A percentile compares a stretch with the other conserved stretches of the same genome.
phyloP scores from a whole-genome alignment of 1,140 invertebrate species.

The Ruditapes philippinarum region DNA sequence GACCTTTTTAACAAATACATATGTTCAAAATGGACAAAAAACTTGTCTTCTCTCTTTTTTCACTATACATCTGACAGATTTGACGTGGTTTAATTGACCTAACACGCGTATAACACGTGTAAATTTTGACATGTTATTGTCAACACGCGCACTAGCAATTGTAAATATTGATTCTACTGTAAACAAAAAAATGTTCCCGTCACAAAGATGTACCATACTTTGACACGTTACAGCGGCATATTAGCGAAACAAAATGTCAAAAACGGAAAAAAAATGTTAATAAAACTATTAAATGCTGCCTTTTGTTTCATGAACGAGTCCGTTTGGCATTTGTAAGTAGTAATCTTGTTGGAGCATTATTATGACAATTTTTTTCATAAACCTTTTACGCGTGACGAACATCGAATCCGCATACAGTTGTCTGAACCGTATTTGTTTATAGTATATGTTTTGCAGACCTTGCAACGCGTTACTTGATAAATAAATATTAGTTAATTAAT shows the following conservation, averaged over 20 bases:
- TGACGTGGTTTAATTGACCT: not conserved
- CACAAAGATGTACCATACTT: not conserved
- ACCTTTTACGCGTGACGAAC: too few relatives aligned
- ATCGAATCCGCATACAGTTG: too few relatives aligned
- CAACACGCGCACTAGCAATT: not conserved
- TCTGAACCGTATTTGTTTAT: too few relatives aligned
- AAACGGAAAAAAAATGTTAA: too few relatives aligned
- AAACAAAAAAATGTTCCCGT: not conserved
- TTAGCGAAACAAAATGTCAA: not conserved
- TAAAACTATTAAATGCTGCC: too few relatives aligned
- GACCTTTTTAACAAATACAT: not conserved
- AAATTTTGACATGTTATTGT: constrained; percentile 24
- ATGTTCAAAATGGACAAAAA: constrained; percentile 33
- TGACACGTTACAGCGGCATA: not conserved
- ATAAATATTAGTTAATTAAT: too few relatives aligned
- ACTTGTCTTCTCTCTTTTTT: not conserved
- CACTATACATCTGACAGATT: not conserved
- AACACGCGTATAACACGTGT: constrained; percentile 18
- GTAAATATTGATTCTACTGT: constrained; percentile 22
- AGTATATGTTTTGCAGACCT: too few relatives aligned
- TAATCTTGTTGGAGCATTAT: too few relatives aligned
- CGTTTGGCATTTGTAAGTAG: too few relatives aligned
- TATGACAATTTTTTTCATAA: too few relatives aligned
- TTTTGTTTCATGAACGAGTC: too few relatives aligned
- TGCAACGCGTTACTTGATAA: too few relatives aligned